Evolutionary conservation across 2,113 vertebrate genomes (phyloP), one percentile per base, ranked within the genome.

Genomic region (Pipa parva): DNA sequence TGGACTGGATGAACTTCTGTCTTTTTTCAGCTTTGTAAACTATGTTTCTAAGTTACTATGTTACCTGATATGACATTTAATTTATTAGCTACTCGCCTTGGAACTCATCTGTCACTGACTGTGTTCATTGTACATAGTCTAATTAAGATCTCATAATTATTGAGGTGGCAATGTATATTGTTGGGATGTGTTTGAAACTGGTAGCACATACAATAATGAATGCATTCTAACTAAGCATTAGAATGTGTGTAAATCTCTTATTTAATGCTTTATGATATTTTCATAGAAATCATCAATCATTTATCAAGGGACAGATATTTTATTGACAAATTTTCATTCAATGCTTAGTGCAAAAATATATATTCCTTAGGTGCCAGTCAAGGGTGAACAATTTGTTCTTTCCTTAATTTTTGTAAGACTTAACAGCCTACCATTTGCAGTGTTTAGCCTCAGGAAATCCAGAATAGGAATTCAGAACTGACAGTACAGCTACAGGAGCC

Each of bases 251-350:
- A 75, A 81, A 72, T 72, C 70, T 21, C 52, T 29, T n/a, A 67
- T 75, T 72, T 72, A 68, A 63, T 75, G 65, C 65, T 71, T 72
- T 74, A 39, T 61, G 67, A 81, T 78, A 81, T 83, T 81, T 78
- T 76, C 80, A 18, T 64, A 77, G 66, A 71, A 57, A 31, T 54
- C 42, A 59, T 63, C 73, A 79, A 25, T 5, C 39, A 72, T 75
- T 87, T 87, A 88, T 90, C 85, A 87, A 84, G 75, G 79, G 72
- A 78, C 77, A 81, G 63, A 79, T 75, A 76, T n/a, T n/a, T 74
- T 77, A 77, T 11, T 73, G 76, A 83, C 82, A 83, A 71, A 70
- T 68, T 72, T 54, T 57, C 50, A 71, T 37, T 75, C 63, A 71
- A 39, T 27, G 61, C 28, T 58, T 73, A 70, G 62, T 3, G 59